Percentiles rank a stretch among this genome's conserved stretches.
These are phyloP conservation scores for Plebejus melissa DNA, from an alignment of 2,888 invertebrate species.

Conservation along the genomic window DNA sequence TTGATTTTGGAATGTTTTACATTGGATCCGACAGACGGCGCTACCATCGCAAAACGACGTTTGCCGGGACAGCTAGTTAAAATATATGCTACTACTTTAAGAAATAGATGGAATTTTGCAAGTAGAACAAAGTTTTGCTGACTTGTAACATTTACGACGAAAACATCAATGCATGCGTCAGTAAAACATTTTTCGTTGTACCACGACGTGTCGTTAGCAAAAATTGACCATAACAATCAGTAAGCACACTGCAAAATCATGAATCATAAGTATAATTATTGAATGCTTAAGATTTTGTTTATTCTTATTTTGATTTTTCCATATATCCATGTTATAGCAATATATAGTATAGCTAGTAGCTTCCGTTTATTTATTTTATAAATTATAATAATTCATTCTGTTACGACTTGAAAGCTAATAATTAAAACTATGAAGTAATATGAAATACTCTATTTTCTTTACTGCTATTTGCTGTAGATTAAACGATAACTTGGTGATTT, in stretches of 20 bases:
- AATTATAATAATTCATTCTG: background rate
- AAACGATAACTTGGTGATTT: background rate
- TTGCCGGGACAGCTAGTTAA: too few relatives aligned
- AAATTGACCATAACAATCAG: background rate
- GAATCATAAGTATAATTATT: background rate
- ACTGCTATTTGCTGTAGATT: background rate
- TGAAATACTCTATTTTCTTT: background rate
- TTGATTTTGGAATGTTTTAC: too few relatives aligned
- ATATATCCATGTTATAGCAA: background rate
- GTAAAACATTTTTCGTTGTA: background rate
- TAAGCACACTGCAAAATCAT: background rate
- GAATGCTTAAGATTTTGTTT: background rate
- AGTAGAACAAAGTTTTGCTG: constrained; percentile 1
- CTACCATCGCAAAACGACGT: too few relatives aligned
- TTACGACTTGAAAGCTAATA: background rate
- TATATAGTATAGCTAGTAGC: background rate
- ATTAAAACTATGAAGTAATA: background rate
- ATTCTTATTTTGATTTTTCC: background rate
- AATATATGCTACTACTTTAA: background rate
- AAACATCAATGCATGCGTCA: background rate
- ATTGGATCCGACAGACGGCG: too few relatives aligned
- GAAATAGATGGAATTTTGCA: background rate
- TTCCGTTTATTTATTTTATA: background rate
- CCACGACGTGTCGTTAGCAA: background rate
- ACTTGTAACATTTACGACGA: background rate